Conservation (phyloP, 2,888 invertebrate genomes). For the Hypena proboscidalis region DNA sequence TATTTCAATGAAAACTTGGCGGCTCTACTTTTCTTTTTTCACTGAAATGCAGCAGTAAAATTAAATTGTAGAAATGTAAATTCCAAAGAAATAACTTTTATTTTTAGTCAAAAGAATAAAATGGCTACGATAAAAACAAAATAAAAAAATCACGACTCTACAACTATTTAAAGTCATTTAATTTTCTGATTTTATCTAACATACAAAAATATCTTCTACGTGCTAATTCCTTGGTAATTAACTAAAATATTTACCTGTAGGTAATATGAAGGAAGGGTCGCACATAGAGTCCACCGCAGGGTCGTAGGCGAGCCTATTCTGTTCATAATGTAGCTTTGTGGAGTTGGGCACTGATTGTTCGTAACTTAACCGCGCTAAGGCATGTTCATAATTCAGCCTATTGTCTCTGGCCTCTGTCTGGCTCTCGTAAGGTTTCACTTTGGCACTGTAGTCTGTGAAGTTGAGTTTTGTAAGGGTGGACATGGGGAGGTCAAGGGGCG, state of each 20-base stretch:
- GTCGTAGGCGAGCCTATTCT: conserved; percentile 71
- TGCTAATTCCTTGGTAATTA: background rate
- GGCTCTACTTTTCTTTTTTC: too few relatives aligned
- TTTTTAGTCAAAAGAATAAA: too few relatives aligned
- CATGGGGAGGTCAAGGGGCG: conserved; percentile 76
- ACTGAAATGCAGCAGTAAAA: too few relatives aligned
- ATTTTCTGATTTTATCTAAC: too few relatives aligned
- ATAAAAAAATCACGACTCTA: too few relatives aligned
- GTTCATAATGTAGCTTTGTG: conserved; percentile 72
- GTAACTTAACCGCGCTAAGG: conserved; percentile 69
- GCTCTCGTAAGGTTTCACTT: conserved; percentile 71
- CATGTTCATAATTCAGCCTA: conserved; percentile 73
- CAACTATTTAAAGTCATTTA: too few relatives aligned
- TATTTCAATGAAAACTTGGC: too few relatives aligned
- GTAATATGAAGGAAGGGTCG: conserved; percentile 69
- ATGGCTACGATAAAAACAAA: too few relatives aligned
- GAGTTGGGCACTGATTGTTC: conserved; percentile 66
- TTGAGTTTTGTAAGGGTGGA: conserved; percentile 76
- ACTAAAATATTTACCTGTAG: conserved; percentile 59
- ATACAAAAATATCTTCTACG: too few relatives aligned
- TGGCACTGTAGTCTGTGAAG: conserved; percentile 81
- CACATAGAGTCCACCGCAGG: conserved; percentile 70
- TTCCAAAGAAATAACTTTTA: too few relatives aligned
- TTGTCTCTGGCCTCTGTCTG: conserved; percentile 62
- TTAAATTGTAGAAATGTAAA: too few relatives aligned